These are phyloP conservation scores for Myotis daubentonii DNA, from an alignment of 2,797 vertebrate species.

Conservation along the genomic window DNA sequence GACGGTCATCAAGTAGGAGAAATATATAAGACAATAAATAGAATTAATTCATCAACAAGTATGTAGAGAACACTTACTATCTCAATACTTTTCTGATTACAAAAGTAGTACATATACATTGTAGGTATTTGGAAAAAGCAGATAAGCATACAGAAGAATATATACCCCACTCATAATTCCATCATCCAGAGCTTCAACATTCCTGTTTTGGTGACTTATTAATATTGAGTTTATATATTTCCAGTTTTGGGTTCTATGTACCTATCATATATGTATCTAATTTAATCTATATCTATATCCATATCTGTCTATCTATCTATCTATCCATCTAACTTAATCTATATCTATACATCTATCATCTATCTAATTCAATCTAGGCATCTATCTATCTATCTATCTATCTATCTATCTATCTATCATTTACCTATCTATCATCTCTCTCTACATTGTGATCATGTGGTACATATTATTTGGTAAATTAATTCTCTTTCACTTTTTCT, in stretches of 20 bases:
- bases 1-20: background rate
- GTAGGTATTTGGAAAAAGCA: conserved; percentile 16
- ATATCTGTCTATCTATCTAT: background rate
- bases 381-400: background rate
- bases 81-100: background rate
- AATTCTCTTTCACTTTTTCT: background rate
- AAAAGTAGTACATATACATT: background rate
- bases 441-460: background rate
- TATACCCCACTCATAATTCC: background rate
- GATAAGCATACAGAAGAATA: background rate
- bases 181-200: background rate
- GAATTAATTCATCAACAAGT: background rate
- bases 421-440: background rate
- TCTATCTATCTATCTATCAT: no score
- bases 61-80: background rate
- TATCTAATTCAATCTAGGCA: background rate
- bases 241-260: background rate
- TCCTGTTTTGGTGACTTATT: conserved; percentile 20
- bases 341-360: no score
- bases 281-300: background rate
- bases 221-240: conserved; percentile 16
- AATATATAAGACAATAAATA: background rate
- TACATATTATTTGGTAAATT: background rate
- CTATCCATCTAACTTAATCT: background rate
- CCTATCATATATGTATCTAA: background rate